Evolutionary conservation across 2,797 vertebrate genomes (phyloP).

Genomic region (Emydoidea blandingii): DNA sequence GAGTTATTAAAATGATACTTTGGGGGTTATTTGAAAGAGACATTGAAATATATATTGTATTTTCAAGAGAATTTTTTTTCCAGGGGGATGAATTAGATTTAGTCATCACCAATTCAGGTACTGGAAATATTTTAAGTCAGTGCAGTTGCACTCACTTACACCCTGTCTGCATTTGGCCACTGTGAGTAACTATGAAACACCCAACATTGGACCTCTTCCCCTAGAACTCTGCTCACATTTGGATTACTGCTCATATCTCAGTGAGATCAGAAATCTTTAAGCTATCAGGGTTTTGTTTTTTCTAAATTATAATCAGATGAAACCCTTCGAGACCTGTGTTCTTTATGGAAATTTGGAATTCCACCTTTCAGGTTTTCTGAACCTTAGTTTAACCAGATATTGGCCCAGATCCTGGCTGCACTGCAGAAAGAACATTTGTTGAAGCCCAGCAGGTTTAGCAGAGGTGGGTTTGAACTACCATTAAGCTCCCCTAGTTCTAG

Average conservation of each 20-base stretch:
- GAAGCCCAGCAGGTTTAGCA: conserved; percentile 18
- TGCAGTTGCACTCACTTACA: neutral
- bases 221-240: conserved; percentile 7
- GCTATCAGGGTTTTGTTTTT: neutral
- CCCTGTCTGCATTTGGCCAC: neutral
- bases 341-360: neutral
- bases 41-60: neutral
- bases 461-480: conserved; percentile 56
- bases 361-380: neutral
- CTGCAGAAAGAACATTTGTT: neutral
- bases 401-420: conserved; percentile 35
- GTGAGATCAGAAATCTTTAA: neutral
- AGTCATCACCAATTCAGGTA: neutral
- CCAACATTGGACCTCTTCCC: neutral
- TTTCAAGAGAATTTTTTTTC: neutral
- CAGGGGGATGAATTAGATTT: neutral
- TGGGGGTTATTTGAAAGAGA: neutral
- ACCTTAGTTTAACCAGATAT: neutral
- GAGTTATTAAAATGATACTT: neutral
- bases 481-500: conserved; percentile 16
- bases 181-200: neutral
- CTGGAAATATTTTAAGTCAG: neutral
- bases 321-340: neutral
- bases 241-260: neutral
- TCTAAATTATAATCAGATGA: neutral